Evolutionary conservation across 2,797 vertebrate species (phyloP), one percentile per base, ranked within the genome.

Genomic region (Buceros bicornis): DNA sequence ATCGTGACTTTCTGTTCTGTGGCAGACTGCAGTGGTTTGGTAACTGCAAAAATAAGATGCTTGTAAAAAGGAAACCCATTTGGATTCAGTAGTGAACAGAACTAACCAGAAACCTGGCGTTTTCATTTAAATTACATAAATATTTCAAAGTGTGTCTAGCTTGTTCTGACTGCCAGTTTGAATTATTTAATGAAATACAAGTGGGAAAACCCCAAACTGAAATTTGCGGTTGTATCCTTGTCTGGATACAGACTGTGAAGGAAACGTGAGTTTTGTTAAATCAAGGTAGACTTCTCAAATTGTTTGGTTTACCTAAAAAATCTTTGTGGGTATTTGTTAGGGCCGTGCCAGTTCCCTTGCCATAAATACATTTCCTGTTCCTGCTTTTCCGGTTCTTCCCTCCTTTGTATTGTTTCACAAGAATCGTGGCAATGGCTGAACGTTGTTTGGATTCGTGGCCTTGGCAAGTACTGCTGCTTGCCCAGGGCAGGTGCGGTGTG

Each of bases 361-460:
- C 42, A 22, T 40, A 58, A 82, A 42, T 54, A 35, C 12, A 14
- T 43, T 51, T 48, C 37, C 40, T 35, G 15, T 83, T 92, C 77
- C 65, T 81, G 91, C 69, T 81, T 81, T 92, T 89, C 79, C 54
- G 80, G 71, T 89, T 62, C 74, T 77, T 76, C 31, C 28, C 42
- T 84, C 70, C 33, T 2, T 40, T 74, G 31, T 54, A 6, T 26
- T 24, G 10, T 89, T 95, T 82, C 0, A 0, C 62, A 88, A 77
- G 71, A 88, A 54, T 35, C 2, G 3, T 5, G 7, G 37, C 11
- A 8, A 45, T n/a, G 54, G 56, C 62, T 0, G 0, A 21, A 24
- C 21, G 4, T 16, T 10, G 7, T 21, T 82, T 37, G 25, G 54
- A 9, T 91, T 64, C 3, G 1, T 79, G 65, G 51, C 13, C 18